These are phyloP conservation scores for Metallyticus violacea DNA, from an alignment of 2,888 invertebrate species.

Conservation along the genomic window DNA sequence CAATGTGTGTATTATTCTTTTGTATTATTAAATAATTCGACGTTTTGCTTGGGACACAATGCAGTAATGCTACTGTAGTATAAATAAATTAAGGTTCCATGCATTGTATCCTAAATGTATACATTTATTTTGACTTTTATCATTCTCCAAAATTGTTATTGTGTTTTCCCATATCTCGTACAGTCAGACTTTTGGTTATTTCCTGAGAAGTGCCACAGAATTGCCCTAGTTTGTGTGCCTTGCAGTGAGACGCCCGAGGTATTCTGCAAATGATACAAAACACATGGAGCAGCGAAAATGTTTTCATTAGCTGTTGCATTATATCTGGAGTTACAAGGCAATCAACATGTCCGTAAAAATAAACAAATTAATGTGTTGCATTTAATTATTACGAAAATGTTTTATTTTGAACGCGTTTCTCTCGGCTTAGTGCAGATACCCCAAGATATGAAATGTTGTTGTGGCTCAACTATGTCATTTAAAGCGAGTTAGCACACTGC, in stretches of 20 bases:
- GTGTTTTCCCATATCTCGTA: too few relatives aligned
- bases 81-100: too few relatives aligned
- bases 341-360: neutral
- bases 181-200: too few relatives aligned
- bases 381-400: neutral
- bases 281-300: neutral
- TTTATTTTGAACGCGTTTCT: neutral
- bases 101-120: too few relatives aligned
- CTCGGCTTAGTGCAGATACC: neutral
- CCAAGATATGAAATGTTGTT: neutral
- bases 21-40: too few relatives aligned
- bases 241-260: neutral
- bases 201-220: too few relatives aligned
- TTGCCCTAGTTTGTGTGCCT: too few relatives aligned
- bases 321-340: neutral
- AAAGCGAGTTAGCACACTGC: neutral
- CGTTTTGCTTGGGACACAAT: too few relatives aligned
- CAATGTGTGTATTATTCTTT: too few relatives aligned
- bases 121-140: too few relatives aligned
- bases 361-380: neutral
- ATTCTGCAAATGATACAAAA: neutral
- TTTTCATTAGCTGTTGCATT: neutral
- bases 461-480: neutral
- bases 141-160: too few relatives aligned
- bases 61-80: too few relatives aligned